Evolutionary conservation across 2,113 vertebrate species (phyloP), one percentile per base, ranked within the genome.

Genomic region (Cyphomyrus plagiostoma): DNA sequence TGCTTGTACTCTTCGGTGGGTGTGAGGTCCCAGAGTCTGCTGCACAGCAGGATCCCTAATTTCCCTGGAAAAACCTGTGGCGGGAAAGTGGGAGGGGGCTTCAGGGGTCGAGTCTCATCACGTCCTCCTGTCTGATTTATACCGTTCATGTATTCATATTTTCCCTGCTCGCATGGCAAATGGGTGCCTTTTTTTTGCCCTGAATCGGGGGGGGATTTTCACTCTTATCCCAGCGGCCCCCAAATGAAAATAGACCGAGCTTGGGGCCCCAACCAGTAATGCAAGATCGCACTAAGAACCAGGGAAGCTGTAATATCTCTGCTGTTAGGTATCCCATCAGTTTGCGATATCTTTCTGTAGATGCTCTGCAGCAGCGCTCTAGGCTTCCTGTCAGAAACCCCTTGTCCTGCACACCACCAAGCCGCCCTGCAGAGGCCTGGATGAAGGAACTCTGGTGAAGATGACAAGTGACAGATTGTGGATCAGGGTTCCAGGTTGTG

Each of bases 41-140:
- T 23, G 21, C 49, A 56, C 85, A 86, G 53, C 85, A 86, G 85
- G 11, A 53, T 58, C 86, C 53, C 86, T 88, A 88, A 88, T 62
- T 88, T 42, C 53, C 19, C 52, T 88, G 86, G 86, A 88, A 88
- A 88, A 88, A 62, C 21, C 52, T 42, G 53, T n/a, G 86, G 52
- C 26, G 53, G 30, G 53, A 62, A 62, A 19, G 30, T 53, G 48
- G n/a, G 26, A 15, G 85, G 49, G 42, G 46, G 49, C 23, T 46
- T 85, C 45, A 11, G 42, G 39, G 17, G 48, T 30, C 21, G 0
- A 35, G 85, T 52, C 85, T 85, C n/a, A 26, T 50, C 84, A 86
- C 45, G 49, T 86, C 48, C 21, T 53, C 39, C 35, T 35, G n/a
- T 53, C 53, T 62, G 87, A 62, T 88, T 88, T 87, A 88, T 66